Evolutionary conservation across 2,888 invertebrate genomes (phyloP).

Genomic region (Stegophylla sp.): DNA sequence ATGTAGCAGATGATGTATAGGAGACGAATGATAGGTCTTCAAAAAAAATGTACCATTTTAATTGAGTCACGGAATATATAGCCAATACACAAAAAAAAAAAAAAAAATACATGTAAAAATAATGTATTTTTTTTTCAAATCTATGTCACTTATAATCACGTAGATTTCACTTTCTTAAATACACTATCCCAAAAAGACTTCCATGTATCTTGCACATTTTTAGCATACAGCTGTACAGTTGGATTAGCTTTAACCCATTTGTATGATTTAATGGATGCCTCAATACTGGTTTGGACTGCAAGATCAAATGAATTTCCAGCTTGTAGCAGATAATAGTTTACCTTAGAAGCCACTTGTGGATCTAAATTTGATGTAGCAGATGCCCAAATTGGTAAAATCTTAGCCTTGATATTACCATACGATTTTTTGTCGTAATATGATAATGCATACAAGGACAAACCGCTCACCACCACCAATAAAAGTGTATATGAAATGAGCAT

Average conservation of each 20-base stretch:
- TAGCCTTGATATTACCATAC: constrained; percentile 46
- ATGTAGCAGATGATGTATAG: constrained; percentile 32
- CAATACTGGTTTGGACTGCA: constrained; percentile 34
- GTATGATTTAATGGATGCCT: constrained; percentile 47
- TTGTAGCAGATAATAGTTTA: constrained; percentile 44
- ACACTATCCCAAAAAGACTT: constrained; percentile 50
- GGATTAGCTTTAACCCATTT: constrained; percentile 53
- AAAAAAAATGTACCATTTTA: constrained; percentile 18
- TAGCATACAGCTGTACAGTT: constrained; percentile 46
- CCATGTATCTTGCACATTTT: constrained; percentile 33
- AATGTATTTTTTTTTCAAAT: background rate
- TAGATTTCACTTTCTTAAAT: constrained; percentile 55
- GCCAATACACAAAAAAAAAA: background rate
- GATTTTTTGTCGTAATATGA: constrained; percentile 53
- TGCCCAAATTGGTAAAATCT: constrained; percentile 38
- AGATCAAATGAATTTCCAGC: constrained; percentile 43
- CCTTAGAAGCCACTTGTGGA: constrained; percentile 45
- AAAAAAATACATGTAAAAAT: constrained; percentile 4
- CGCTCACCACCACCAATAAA: constrained; percentile 19
- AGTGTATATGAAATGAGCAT: constrained; percentile 50
- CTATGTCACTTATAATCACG: constrained; percentile 41
- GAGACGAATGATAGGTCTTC: constrained; percentile 11
- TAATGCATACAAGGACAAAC: constrained; percentile 32
- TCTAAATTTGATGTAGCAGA: constrained; percentile 49
- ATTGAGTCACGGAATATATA: constrained; percentile 34